A percentile compares a stretch with the other conserved stretches of the same genome.
These are phyloP conservation scores for Colletes collaris DNA, from an alignment of 2,888 invertebrate species.

Conservation along the genomic window DNA sequence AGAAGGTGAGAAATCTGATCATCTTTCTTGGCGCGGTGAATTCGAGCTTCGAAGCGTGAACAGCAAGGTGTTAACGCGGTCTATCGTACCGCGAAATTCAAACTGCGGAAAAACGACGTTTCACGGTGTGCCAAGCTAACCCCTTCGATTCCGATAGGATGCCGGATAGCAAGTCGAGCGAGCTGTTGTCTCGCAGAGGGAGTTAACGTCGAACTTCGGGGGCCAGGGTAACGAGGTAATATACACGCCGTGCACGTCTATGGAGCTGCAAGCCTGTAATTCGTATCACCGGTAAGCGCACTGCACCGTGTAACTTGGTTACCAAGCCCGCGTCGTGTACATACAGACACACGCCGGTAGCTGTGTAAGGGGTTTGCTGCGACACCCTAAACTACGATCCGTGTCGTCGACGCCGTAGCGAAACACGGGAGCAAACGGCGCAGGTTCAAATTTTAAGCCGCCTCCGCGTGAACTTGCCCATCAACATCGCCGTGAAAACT, in stretches of 20 bases:
- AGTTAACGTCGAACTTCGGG: constrained; percentile 53
- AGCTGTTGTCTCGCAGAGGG: constrained; percentile 42
- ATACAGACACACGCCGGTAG: constrained; percentile 25
- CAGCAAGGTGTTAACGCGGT: background rate
- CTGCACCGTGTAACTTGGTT: constrained; percentile 65
- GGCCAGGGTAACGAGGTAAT: constrained; percentile 67
- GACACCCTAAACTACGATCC: constrained; percentile 35
- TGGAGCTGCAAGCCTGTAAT: constrained; percentile 60
- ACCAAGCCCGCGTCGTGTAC: constrained; percentile 32
- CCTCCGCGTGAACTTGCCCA: constrained; percentile 3
- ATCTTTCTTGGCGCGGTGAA: too few relatives aligned
- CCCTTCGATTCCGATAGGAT: constrained; percentile 19
- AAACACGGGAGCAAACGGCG: constrained; percentile 11
- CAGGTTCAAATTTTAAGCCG: constrained; percentile 26
- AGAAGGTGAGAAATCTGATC: too few relatives aligned
- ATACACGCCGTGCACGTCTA: constrained; percentile 66
- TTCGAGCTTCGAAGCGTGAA: too few relatives aligned
- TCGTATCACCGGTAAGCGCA: constrained; percentile 63
- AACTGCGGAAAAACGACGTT: constrained; percentile 6
- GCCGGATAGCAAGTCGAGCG: constrained; percentile 13
- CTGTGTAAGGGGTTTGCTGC: constrained; percentile 3
- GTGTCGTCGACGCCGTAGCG: constrained; percentile 44
- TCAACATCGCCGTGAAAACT: constrained; percentile 6
- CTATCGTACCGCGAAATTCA: background rate
- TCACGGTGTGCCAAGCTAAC: background rate